phyloP scores from a whole-genome alignment of 2,888 invertebrate genomes.

The Harpagoxenus sublaevis region DNA sequence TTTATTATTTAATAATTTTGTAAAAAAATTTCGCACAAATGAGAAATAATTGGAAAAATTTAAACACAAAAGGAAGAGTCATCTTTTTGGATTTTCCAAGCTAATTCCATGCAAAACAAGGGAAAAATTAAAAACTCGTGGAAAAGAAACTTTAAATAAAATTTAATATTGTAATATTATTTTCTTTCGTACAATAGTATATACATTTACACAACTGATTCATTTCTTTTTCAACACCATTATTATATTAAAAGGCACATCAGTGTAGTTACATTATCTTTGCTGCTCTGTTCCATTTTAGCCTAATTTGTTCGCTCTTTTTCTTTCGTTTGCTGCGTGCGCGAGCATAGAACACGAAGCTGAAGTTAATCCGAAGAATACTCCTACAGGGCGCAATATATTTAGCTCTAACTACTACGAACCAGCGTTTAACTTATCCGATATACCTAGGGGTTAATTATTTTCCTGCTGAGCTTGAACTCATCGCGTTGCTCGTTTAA shows the following conservation, averaged over 20 bases:
- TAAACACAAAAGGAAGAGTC: background rate
- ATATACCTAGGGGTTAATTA: slow-evolving; percentile 40
- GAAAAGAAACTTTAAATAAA: background rate
- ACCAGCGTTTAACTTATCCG: slow-evolving; percentile 37
- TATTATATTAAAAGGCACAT: background rate
- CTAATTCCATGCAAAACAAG: background rate
- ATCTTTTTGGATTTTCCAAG: background rate
- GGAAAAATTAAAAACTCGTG: background rate
- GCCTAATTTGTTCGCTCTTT: background rate
- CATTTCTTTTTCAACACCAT: background rate
- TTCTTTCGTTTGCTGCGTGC: background rate
- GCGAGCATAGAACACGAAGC: slow-evolving; percentile 1
- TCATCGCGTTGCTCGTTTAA: slow-evolving; percentile 46
- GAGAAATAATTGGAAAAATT: background rate
- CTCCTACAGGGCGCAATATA: slow-evolving; percentile 35
- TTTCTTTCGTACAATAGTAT: background rate
- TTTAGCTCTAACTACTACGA: slow-evolving; percentile 32
- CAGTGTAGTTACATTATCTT: background rate
- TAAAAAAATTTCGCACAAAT: background rate
- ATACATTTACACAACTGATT: background rate
- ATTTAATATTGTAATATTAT: slow-evolving; percentile 8
- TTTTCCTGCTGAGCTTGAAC: slow-evolving; percentile 46
- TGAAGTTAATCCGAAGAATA: slow-evolving; percentile 35
- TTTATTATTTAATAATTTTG: background rate
- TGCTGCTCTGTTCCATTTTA: background rate